phyloP scores from a whole-genome alignment of 2,888 invertebrate genomes.

The Gonocerus acuteangulatus region DNA sequence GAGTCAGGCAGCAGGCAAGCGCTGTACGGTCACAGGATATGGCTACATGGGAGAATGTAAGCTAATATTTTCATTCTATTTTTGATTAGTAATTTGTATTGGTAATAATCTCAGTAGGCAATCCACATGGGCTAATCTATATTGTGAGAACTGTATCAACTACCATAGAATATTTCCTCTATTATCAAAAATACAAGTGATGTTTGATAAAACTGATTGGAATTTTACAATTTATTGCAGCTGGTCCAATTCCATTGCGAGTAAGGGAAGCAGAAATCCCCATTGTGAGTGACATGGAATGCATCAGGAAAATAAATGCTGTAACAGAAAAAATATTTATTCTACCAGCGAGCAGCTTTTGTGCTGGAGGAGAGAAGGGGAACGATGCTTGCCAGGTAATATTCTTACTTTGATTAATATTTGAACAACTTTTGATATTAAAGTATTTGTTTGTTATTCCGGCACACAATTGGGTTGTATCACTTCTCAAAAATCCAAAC shows the following conservation, averaged over 20 bases:
- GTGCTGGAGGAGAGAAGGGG: conserved; percentile 86
- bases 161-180: too few relatives aligned
- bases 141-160: too few relatives aligned
- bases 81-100: too few relatives aligned
- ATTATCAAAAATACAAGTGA: too few relatives aligned
- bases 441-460: too few relatives aligned
- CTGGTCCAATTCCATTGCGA: conserved; percentile 81
- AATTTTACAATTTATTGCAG: conserved; percentile 47
- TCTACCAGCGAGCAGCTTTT: conserved; percentile 85
- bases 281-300: conserved; percentile 85
- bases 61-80: conserved; percentile 3
- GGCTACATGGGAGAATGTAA: conserved; percentile 91
- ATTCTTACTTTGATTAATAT: background rate
- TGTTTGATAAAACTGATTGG: too few relatives aligned
- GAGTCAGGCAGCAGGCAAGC: conserved; percentile 78
- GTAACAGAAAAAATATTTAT: conserved; percentile 93
- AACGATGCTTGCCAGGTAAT: conserved; percentile 85
- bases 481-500: too few relatives aligned
- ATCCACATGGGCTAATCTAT: too few relatives aligned
- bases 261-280: conserved; percentile 87
- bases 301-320: conserved; percentile 84
- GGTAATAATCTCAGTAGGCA: too few relatives aligned
- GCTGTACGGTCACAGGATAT: conserved; percentile 88
- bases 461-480: too few relatives aligned
- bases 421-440: too few relatives aligned